Base-by-base conservation (phyloP, 2,797 vertebrate species). In the Xiphorhynchus erythropygius region DNA sequence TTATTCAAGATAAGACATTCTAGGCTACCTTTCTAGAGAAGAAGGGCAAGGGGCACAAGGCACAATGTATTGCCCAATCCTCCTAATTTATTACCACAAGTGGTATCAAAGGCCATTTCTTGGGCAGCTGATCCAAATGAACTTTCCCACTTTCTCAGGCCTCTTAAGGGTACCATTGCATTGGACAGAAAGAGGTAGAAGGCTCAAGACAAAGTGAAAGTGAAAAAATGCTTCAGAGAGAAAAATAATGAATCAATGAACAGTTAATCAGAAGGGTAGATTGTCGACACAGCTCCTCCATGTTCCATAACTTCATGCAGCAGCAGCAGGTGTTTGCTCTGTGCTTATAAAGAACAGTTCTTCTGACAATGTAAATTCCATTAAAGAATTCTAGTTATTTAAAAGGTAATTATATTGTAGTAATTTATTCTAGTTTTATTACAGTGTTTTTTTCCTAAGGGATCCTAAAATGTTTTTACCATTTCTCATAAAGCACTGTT, bases 391-490 rank as follows among this genome's bases (percentile, higher is more conserved):
- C 91, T 75, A 84, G 89, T 73, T 87, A 71, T 77, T 67, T 91
- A 78, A 77, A 84, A 90, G 71, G 47, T 96, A 81, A 97, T 97
- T 96, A 97, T 77, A 93, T 50, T 91, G 46, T n/a, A 90, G 75
- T 93, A 87, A 97, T 96, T 95, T 89, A 97, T 96, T 96, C 78
- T 18, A 74, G 59, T 69, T 96, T 96, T 92, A 94, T 56, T 95
- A 23, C 44, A 71, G 37, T 81, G 47, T 39, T 94, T 83, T 53
- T 85, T 50, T 23, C 84, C 79, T 70, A 35, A 41, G 68, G 44
- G 83, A 90, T 93, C 77, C 53, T 86, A 89, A 96, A 96, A 78
- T 11, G 9, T 65, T 97, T 49, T 96, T 97, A 95, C 35, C 84
- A 69, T 87, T 91, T 91, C 78, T 86, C 79, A 96, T 96, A 94